Evolutionary conservation across 2,113 vertebrate genomes (phyloP).

Genomic region (Sakesphorus luctuosus): DNA sequence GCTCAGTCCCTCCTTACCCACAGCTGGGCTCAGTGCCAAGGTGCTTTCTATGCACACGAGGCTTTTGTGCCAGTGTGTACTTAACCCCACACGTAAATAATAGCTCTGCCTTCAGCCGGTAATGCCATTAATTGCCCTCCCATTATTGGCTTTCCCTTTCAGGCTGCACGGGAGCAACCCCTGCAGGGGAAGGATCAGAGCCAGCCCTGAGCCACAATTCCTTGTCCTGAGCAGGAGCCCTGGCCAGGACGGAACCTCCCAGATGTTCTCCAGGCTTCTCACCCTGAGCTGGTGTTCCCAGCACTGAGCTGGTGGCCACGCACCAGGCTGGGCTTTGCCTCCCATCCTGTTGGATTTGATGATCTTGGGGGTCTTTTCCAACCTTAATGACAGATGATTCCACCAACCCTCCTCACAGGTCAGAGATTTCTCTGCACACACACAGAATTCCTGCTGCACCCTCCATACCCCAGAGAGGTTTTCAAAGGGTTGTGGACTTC

Average conservation of each 20-base stretch:
- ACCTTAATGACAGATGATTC: too few relatives aligned
- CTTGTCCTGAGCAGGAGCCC: not conserved
- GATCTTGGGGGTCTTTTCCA: not conserved
- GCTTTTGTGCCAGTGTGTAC: not conserved
- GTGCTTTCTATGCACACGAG: not conserved
- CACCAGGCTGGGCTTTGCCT: not conserved
- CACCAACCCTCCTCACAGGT: fast-evolving
- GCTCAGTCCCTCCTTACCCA: not conserved
- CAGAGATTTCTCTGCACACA: not conserved
- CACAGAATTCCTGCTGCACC: fast-evolving
- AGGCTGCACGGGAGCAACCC: not conserved
- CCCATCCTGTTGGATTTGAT: not conserved
- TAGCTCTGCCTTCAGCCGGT: not conserved
- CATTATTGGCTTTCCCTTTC: constrained; percentile 36
- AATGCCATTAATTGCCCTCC: constrained; percentile 9
- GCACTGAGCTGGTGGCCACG: not conserved
- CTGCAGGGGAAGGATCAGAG: not conserved
- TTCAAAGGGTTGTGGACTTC: not conserved
- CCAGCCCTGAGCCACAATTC: not conserved
- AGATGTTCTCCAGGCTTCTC: not conserved
- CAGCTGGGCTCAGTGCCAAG: not conserved
- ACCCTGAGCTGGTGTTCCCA: not conserved
- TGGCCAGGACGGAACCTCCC: fast-evolving
- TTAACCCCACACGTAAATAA: not conserved
- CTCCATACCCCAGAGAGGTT: not conserved